Base-by-base conservation (phyloP, 2,113 vertebrate species). In the Grus americana region DNA sequence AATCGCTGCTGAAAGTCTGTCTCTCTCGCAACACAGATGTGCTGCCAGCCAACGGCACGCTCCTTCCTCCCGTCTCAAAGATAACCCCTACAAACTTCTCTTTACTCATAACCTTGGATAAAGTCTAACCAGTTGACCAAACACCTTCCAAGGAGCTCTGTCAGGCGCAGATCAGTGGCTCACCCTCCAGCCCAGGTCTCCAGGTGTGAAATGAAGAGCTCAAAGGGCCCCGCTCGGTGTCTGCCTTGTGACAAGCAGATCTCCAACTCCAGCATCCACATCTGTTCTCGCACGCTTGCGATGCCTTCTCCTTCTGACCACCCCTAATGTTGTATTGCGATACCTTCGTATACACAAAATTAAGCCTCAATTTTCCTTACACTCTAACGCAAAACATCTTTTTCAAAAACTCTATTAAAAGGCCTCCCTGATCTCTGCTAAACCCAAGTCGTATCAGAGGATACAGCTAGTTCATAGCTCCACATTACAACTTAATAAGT, bases 151-250 rank as follows among this genome's bases (percentile, higher is more conserved):
- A 49, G 55, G 36, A 70, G 36, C 49, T 86, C 57, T 73, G 61
- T 17, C 2, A 0, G 3, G 46, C 3, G 2, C 6, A 1, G 17
- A 59, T 4, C 70, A 40, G 30, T 8, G 2, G 47, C 40, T 47
- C 13, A 5, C 22, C 27, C 40, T 88, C 30, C 67, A 71, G 79
- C 70, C 23, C 40, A 40, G 58, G 57, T 46, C 27, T 76, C 50
- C 58, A 58, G 58, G 52, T 11, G 18, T 4, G 38, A 80, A 61
- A 10, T 7, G 20, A n/a, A 27, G 27, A 55, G 32, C 38, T 58
- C 62, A 6, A 29, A 76, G 58, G 30, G 9, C 12, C 18, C 47
- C 27, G 40, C 27, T 73, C 6, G 1, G 20, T 52, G 50, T 15
- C 55, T 61, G 58, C 30, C 50, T 11, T 24, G 67, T 3, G 4